A percentile compares a stretch with the other conserved stretches of the same genome.
Conservation (phyloP, 1,140 invertebrate genomes). For the Leptonema lineaticorne region DNA sequence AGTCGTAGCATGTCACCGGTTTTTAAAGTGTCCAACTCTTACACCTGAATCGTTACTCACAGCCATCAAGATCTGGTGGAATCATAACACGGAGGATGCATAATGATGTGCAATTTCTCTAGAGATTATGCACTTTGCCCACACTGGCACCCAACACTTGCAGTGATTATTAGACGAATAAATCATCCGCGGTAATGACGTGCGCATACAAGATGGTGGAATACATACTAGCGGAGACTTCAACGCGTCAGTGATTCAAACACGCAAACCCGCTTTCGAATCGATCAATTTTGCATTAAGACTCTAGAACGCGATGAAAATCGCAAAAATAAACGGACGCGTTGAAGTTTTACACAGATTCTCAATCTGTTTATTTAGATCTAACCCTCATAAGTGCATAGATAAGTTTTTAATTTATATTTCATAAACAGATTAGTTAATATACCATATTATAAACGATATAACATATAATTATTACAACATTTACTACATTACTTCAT, state of each 20-base stretch:
- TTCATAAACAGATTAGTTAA: too few relatives aligned
- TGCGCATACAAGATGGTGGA: too few relatives aligned
- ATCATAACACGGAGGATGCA: slow-evolving; percentile 10
- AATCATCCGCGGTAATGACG: slow-evolving; percentile 16
- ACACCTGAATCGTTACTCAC: slow-evolving; percentile 5
- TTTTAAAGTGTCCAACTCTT: not conserved
- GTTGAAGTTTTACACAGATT: too few relatives aligned
- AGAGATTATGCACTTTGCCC: slow-evolving; percentile 19
- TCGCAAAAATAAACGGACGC: too few relatives aligned
- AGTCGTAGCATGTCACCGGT: not conserved
- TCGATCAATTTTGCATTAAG: not conserved
- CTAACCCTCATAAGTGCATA: too few relatives aligned
- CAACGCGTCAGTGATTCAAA: not conserved
- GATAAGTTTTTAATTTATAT: too few relatives aligned
- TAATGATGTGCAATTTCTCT: slow-evolving; percentile 35
- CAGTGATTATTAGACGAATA: slow-evolving; percentile 29
- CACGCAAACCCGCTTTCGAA: not conserved
- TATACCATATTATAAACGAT: too few relatives aligned
- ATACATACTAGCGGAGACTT: not conserved
- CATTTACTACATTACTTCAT: too few relatives aligned
- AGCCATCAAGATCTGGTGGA: slow-evolving; percentile 10
- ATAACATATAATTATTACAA: too few relatives aligned
- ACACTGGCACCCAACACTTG: slow-evolving; percentile 26
- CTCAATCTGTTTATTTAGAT: too few relatives aligned
- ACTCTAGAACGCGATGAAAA: too few relatives aligned